phyloP scores from a whole-genome alignment of 92 coral and sea anemone genomes.

The Zoanthus gigantus region DNA sequence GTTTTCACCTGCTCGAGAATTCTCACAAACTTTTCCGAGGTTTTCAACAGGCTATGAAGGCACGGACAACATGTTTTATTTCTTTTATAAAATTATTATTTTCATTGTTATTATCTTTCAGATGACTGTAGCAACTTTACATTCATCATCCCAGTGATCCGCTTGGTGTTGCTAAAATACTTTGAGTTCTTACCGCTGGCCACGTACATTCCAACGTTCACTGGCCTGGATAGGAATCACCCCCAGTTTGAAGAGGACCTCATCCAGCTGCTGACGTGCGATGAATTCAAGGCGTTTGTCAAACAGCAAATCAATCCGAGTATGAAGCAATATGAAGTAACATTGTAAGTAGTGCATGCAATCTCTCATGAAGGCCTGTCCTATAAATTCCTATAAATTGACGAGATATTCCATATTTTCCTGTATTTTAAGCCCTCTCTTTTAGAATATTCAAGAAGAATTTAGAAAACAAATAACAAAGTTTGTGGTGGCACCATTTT shows the following conservation, averaged over 20 bases:
- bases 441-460: no score
- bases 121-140: slow-evolving; percentile 81
- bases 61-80: no score
- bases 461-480: no score
- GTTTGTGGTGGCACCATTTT: no score
- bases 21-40: no score
- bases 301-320: slow-evolving; percentile 91
- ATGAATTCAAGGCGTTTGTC: slow-evolving; percentile 93
- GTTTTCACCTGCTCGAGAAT: no score
- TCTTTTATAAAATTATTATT: no score
- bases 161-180: slow-evolving; percentile 81
- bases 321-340: slow-evolving; percentile 83
- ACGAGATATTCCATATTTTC: no score
- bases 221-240: slow-evolving; percentile 65
- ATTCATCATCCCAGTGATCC: slow-evolving; percentile 91
- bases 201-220: slow-evolving; percentile 90
- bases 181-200: slow-evolving; percentile 88
- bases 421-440: no score
- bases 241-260: slow-evolving; percentile 81
- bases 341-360: slow-evolving; percentile 72
- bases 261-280: slow-evolving; percentile 74
- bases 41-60: no score
- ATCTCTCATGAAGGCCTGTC: no score
- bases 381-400: no score
- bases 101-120: slow-evolving; percentile 38